Percentiles rank a stretch among this genome's conserved stretches.
These are phyloP conservation scores for Tridacna crocea DNA, from an alignment of 2,888 invertebrate genomes.

Conservation along the genomic window DNA sequence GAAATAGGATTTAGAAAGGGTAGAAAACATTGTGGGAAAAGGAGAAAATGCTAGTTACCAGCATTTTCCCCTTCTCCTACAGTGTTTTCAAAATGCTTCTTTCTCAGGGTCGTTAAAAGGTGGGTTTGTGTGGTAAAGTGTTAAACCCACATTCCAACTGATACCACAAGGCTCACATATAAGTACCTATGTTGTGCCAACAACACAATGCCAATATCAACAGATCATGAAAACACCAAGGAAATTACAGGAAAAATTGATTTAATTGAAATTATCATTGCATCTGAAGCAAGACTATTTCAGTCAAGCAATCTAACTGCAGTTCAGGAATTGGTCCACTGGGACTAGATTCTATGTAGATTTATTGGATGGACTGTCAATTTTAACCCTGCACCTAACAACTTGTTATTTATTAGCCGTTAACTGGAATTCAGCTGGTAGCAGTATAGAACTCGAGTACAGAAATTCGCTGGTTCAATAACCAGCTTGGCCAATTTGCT, in stretches of 20 bases:
- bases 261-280: slow-evolving; percentile 9
- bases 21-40: slow-evolving; percentile 2
- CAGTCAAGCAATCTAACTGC: slow-evolving; percentile 12
- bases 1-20: neutral
- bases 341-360: slow-evolving; percentile 11
- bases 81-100: neutral
- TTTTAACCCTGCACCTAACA: neutral
- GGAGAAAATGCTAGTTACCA: neutral
- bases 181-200: too few species aligned
- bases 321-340: slow-evolving; percentile 1
- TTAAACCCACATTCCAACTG: too few species aligned
- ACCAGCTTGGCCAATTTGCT: too few species aligned
- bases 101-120: too few species aligned
- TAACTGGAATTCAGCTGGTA: too few species aligned
- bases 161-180: too few species aligned
- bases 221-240: neutral
- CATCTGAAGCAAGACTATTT: slow-evolving; percentile 2
- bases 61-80: neutral
- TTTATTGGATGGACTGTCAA: slow-evolving; percentile 22
- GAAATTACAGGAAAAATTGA: slow-evolving; percentile 7
- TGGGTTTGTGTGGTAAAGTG: too few species aligned
- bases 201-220: too few species aligned
- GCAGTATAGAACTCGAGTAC: too few species aligned
- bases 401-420: too few species aligned
- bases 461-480: too few species aligned